Percentiles rank a stretch among this genome's conserved stretches.
These are phyloP conservation scores for Lontra canadensis DNA, from an alignment of 2,113 vertebrate genomes.

Conservation along the genomic window DNA sequence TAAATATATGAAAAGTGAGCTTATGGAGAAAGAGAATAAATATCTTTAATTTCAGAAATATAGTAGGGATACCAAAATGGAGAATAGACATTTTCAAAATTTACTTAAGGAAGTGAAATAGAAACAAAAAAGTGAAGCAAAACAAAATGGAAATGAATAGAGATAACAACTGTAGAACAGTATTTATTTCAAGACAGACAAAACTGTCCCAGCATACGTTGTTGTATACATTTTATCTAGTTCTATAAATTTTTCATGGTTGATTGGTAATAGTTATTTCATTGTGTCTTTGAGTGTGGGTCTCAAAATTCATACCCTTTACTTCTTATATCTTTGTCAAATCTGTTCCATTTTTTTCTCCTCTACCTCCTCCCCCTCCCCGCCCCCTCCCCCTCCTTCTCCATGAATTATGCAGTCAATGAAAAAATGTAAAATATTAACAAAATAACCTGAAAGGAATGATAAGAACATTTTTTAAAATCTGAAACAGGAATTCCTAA, in stretches of 20 bases:
- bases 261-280: background rate
- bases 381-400: accelerated
- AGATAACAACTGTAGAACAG: background rate
- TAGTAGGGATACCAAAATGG: background rate
- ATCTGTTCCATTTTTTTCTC: background rate
- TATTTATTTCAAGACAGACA: background rate
- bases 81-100: background rate
- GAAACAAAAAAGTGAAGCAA: background rate
- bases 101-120: background rate
- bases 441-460: background rate
- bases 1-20: background rate
- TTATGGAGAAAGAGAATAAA: background rate
- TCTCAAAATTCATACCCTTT: background rate
- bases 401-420: background rate
- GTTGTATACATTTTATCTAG: background rate
- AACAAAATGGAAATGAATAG: background rate
- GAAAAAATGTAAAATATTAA: background rate
- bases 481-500: background rate
- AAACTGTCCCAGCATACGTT: background rate
- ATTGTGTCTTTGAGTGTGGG: background rate
- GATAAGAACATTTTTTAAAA: background rate
- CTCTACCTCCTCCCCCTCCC: accelerated
- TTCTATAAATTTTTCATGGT: background rate
- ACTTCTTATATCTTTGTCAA: background rate
- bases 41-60: background rate